Evolutionary conservation across 2,113 vertebrate genomes (phyloP).

Genomic region (Zapornia atra): DNA sequence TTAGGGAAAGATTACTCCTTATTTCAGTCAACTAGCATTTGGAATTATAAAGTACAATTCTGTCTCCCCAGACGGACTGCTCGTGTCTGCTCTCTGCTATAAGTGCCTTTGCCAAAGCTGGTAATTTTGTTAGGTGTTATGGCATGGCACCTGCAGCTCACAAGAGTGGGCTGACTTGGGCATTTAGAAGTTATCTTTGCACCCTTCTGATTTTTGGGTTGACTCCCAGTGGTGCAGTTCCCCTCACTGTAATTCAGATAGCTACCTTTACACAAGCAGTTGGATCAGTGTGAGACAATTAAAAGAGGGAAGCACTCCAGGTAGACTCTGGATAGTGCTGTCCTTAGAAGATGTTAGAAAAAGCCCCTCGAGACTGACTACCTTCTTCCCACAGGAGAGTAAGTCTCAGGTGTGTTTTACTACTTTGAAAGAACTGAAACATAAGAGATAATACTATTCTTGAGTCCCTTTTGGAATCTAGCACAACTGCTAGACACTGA

Average conservation of each 20-base stretch:
- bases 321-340: too few species aligned
- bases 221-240: neutral
- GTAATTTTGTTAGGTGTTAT: neutral
- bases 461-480: neutral
- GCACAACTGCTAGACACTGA: neutral
- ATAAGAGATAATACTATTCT: neutral
- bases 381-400: neutral
- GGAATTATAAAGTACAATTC: neutral
- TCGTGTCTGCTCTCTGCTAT: neutral
- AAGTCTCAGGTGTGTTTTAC: neutral
- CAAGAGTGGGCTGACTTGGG: neutral
- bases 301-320: neutral
- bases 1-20: neutral
- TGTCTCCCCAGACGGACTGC: neutral
- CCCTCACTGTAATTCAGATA: neutral
- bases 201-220: neutral
- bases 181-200: neutral
- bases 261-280: neutral
- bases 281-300: rapidly evolving
- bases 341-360: neutral
- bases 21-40: neutral
- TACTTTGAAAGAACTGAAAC: neutral
- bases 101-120: neutral
- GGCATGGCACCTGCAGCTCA: neutral
- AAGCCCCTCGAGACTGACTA: neutral